These are phyloP conservation scores for Sebastes alutus DNA, from an alignment of 2,797 vertebrate species.

Conservation along the genomic window DNA sequence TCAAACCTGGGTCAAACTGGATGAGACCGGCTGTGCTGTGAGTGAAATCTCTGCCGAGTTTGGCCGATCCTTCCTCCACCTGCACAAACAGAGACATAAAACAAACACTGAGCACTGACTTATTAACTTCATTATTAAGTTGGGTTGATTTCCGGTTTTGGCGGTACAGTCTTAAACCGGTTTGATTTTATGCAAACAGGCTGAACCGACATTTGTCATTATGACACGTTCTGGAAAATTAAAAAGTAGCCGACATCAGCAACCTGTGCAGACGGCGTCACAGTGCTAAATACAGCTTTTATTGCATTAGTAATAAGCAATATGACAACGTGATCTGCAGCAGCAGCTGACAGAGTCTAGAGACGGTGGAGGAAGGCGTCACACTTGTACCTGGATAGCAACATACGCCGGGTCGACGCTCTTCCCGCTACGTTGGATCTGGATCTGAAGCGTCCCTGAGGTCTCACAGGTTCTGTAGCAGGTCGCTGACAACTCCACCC, in stretches of 20 bases:
- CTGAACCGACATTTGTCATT: too few species aligned
- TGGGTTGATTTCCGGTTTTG: neutral
- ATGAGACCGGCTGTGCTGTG: slow-evolving; percentile 75
- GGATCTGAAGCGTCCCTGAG: slow-evolving; percentile 75
- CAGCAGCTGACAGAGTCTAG: too few species aligned
- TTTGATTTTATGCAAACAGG: too few species aligned
- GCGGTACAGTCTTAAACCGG: too few species aligned
- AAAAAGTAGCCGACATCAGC: too few species aligned
- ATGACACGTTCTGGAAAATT: neutral
- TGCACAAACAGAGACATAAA: slow-evolving; percentile 40
- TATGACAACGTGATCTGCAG: too few species aligned
- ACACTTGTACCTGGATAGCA: slow-evolving; percentile 71
- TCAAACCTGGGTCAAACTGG: slow-evolving; percentile 84
- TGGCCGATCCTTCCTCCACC: slow-evolving; percentile 79
- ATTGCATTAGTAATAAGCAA: too few species aligned
- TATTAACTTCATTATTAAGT: neutral
- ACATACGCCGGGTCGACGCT: slow-evolving; percentile 80
- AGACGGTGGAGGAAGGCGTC: neutral
- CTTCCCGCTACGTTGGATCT: slow-evolving; percentile 72
- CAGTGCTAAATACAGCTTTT: too few species aligned
- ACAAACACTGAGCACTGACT: neutral
- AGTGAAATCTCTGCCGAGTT: slow-evolving; percentile 78
- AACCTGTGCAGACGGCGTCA: too few species aligned
- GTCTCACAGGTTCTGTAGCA: slow-evolving; percentile 81
- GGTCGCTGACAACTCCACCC: slow-evolving; percentile 74